phyloP scores from a whole-genome alignment of 2,888 invertebrate species.

The Cerceris ruficornis region DNA sequence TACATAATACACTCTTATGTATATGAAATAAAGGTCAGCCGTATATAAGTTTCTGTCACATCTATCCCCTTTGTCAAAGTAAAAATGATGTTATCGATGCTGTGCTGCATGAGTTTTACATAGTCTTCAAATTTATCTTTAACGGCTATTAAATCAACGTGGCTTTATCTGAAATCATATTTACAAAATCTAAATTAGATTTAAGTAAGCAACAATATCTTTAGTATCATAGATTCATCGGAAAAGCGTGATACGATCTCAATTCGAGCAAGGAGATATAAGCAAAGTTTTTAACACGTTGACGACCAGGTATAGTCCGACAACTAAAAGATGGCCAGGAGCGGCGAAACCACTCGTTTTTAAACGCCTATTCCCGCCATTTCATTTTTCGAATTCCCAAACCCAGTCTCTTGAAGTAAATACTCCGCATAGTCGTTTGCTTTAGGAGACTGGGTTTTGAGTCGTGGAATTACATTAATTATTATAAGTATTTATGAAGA shows the following conservation, averaged over 20 bases:
- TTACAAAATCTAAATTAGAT: constrained; percentile 39
- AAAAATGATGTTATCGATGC: not conserved
- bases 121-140: constrained; percentile 38
- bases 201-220: not conserved
- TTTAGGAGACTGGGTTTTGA: too few species aligned
- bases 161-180: constrained; percentile 72
- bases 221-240: not conserved
- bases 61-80: not conserved
- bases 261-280: not conserved
- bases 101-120: constrained; percentile 26
- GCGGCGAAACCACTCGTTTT: too few species aligned
- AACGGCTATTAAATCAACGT: constrained; percentile 67
- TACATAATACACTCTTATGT: constrained; percentile 37
- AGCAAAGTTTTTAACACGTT: too few species aligned
- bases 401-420: too few species aligned
- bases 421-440: too few species aligned
- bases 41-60: not conserved
- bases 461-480: not conserved
- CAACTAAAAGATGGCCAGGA: too few species aligned
- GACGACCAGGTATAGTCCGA: too few species aligned
- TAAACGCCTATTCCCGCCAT: not conserved
- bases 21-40: constrained; percentile 40
- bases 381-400: not conserved
- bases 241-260: not conserved
- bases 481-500: constrained; percentile 16